These are phyloP conservation scores for Andricus grossulariae DNA, from an alignment of 1,140 invertebrate genomes.

Conservation along the genomic window DNA sequence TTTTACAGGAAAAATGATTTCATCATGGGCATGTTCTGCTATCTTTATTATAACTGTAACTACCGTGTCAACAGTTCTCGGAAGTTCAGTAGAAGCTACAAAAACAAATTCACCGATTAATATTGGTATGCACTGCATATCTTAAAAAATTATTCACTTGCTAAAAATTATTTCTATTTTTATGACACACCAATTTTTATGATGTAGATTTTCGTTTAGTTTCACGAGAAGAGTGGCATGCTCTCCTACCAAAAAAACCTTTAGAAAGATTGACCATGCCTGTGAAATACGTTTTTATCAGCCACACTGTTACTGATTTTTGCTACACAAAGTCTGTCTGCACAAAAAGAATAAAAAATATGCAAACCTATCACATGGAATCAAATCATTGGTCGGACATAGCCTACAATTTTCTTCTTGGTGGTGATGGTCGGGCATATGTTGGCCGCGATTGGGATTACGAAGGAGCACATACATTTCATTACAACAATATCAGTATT, in stretches of 20 bases:
- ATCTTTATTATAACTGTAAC: no score
- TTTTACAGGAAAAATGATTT: no score
- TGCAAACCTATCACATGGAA: constrained; percentile 87
- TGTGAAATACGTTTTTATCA: constrained; percentile 85
- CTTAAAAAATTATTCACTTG: no score
- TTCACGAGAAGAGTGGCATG: constrained; percentile 79
- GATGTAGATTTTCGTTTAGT: constrained; percentile 63
- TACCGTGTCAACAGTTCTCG: no score
- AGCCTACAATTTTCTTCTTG: constrained; percentile 86
- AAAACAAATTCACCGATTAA: no score
- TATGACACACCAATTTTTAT: no score
- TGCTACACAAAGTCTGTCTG: constrained; percentile 78
- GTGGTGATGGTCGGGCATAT: constrained; percentile 85
- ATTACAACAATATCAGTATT: constrained; percentile 83
- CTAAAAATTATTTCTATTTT: no score
- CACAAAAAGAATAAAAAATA: constrained; percentile 74
- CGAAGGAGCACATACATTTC: constrained; percentile 83
- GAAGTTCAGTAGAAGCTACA: no score
- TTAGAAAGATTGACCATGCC: constrained; percentile 76
- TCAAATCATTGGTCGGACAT: constrained; percentile 81
- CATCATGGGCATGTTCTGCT: no score
- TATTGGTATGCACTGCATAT: no score
- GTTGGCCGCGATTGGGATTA: constrained; percentile 85
- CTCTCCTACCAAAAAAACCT: constrained; percentile 74
- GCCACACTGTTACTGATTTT: constrained; percentile 79